phyloP scores from a whole-genome alignment of 1,140 invertebrate species.

The Drosophila ercepeae region DNA sequence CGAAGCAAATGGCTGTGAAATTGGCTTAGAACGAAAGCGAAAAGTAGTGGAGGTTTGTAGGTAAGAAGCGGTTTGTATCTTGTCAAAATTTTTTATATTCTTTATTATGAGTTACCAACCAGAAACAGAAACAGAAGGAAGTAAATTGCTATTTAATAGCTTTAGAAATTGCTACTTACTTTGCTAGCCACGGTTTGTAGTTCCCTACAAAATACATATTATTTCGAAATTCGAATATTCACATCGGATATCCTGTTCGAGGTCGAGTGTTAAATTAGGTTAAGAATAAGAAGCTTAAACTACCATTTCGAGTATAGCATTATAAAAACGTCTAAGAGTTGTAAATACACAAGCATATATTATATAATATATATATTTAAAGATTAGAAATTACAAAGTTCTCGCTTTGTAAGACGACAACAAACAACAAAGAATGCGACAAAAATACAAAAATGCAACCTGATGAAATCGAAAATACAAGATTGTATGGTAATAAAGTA shows the following conservation, averaged over 20 bases:
- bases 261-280: conserved; percentile 27
- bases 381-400: background rate
- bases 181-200: conserved; percentile 29
- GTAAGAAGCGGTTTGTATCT: conserved; percentile 14
- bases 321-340: conserved; percentile 33
- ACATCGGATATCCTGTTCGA: conserved; percentile 6
- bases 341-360: conserved; percentile 53
- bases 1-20: conserved; percentile 78
- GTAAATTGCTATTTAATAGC: conserved; percentile 65
- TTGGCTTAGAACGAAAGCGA: conserved; percentile 52
- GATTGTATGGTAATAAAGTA: conserved; percentile 68
- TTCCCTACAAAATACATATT: conserved; percentile 1
- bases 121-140: conserved; percentile 40
- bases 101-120: conserved; percentile 21
- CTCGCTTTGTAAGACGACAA: conserved; percentile 48
- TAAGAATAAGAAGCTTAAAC: conserved; percentile 29
- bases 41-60: conserved; percentile 18
- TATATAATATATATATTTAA: conserved; percentile 39
- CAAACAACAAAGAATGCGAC: conserved; percentile 56
- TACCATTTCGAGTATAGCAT: conserved; percentile 22
- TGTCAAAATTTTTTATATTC: conserved; percentile 12
- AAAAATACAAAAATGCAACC: conserved; percentile 75
- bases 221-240: background rate
- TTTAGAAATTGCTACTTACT: conserved; percentile 43
- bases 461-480: conserved; percentile 70